phyloP scores from a whole-genome alignment of 2,113 vertebrate genomes.

The Limnothrissa miodon region DNA sequence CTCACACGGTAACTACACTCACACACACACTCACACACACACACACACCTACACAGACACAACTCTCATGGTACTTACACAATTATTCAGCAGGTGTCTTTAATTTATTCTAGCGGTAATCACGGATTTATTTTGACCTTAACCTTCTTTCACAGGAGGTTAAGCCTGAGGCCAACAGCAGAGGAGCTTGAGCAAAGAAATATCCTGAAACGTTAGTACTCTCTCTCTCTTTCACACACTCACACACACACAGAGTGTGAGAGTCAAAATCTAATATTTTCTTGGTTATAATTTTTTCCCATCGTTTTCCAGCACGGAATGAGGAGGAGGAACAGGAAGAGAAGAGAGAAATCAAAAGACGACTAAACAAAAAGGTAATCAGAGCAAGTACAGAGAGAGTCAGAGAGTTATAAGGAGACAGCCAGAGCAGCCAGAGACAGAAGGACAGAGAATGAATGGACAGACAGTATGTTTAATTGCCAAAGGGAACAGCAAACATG shows the following conservation, averaged over 20 bases:
- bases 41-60: background rate
- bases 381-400: background rate
- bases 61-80: background rate
- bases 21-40: background rate
- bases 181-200: slow-evolving; percentile 98
- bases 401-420: background rate
- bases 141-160: slow-evolving; percentile 79
- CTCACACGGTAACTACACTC: slow-evolving; percentile 82
- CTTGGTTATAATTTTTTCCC: background rate
- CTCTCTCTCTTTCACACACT: background rate
- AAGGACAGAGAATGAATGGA: background rate
- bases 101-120: background rate
- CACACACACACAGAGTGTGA: background rate
- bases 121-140: background rate
- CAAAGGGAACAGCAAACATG: background rate
- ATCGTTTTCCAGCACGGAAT: slow-evolving; percentile 82
- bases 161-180: slow-evolving; percentile 94
- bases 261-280: background rate
- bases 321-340: slow-evolving; percentile 97
- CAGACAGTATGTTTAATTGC: background rate
- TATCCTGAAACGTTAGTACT: slow-evolving; percentile 93
- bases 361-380: slow-evolving; percentile 89
- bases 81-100: background rate
- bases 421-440: background rate
- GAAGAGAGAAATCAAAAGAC: slow-evolving; percentile 94